Percentiles rank a stretch among this genome's conserved stretches.
Conservation (phyloP, 2,797 vertebrate species). For the Sylvilagus floridanus region DNA sequence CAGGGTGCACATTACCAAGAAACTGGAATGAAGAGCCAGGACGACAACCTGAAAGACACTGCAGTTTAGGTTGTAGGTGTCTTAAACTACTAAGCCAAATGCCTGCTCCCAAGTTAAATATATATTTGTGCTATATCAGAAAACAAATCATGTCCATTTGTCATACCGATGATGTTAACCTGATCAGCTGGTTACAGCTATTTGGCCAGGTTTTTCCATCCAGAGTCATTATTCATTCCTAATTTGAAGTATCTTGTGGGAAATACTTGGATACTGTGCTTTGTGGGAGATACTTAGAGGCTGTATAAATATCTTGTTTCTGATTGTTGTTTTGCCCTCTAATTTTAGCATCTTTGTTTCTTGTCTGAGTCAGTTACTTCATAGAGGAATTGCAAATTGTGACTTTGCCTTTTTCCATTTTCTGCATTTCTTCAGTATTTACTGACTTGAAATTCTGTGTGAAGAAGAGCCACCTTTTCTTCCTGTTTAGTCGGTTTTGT, state of each 20-base stretch:
- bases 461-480: not conserved
- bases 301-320: not conserved
- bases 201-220: not conserved
- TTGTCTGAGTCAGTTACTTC: slow-evolving; percentile 42
- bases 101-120: too few species aligned
- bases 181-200: not conserved
- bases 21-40: too few species aligned
- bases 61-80: too few species aligned
- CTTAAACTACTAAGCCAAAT: too few species aligned
- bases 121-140: not conserved
- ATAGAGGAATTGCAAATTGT: slow-evolving; percentile 5
- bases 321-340: slow-evolving; percentile 8
- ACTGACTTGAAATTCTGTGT: slow-evolving; percentile 36
- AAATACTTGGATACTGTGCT: too few species aligned
- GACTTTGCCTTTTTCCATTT: slow-evolving; percentile 5
- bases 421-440: not conserved
- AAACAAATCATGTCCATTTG: not conserved
- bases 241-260: slow-evolving; percentile 8
- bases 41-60: too few species aligned
- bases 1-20: too few species aligned
- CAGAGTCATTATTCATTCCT: not conserved
- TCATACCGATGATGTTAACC: not conserved
- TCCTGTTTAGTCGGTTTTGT: not conserved
- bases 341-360: slow-evolving; percentile 31
- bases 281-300: not conserved